Evolutionary conservation across 2,888 invertebrate species (phyloP).

Genomic region (Arctia plantaginis): DNA sequence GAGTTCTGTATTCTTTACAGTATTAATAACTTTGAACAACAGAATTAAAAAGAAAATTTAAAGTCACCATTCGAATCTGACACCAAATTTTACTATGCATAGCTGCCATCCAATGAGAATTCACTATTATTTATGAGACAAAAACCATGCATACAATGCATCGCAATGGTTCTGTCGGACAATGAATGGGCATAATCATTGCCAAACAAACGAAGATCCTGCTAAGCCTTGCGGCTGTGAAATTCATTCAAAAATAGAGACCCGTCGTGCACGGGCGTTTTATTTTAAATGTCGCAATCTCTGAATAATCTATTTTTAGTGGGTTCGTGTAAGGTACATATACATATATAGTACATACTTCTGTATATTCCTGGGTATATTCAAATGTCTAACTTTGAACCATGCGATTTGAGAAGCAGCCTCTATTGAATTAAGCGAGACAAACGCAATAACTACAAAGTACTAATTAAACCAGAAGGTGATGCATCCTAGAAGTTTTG

Average conservation of each 20-base stretch:
- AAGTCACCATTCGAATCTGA: constrained; percentile 39
- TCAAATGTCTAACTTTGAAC: neutral
- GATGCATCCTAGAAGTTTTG: no score
- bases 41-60: no score
- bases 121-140: constrained; percentile 54
- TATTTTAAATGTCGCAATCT: constrained; percentile 20
- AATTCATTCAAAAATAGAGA: constrained; percentile 48
- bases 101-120: constrained; percentile 49
- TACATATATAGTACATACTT: no score
- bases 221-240: constrained; percentile 51
- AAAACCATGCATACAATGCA: constrained; percentile 52
- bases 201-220: constrained; percentile 67
- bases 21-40: no score
- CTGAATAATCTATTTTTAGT: neutral
- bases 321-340: neutral
- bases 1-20: no score
- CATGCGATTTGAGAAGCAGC: neutral
- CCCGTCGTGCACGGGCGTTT: constrained; percentile 31
- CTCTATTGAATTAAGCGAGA: neutral
- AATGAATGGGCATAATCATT: constrained; percentile 68
- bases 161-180: constrained; percentile 53
- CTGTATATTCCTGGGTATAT: no score
- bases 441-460: no score
- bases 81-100: constrained; percentile 47
- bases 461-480: no score